Conservation (phyloP, 1,140 invertebrate genomes). For the Drosophila bipectinata region DNA sequence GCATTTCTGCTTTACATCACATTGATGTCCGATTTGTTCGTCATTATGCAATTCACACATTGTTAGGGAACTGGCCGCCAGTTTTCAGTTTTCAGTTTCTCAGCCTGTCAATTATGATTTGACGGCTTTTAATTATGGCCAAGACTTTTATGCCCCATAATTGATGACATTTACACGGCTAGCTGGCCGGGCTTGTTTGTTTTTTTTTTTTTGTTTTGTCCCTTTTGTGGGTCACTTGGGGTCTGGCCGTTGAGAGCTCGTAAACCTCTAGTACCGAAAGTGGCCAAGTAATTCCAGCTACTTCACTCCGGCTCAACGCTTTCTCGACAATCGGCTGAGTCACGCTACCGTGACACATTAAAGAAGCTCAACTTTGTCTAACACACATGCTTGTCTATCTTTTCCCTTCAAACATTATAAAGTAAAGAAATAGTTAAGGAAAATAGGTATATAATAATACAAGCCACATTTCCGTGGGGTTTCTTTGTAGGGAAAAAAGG, state of each 20-base stretch:
- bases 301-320: conserved; percentile 33
- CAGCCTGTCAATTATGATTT: conserved; percentile 69
- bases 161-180: conserved; percentile 68
- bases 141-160: conserved; percentile 56
- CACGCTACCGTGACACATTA: conserved; percentile 53
- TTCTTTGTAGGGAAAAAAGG: too few species aligned
- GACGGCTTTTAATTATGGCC: conserved; percentile 75
- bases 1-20: conserved; percentile 29
- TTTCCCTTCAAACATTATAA: too few species aligned
- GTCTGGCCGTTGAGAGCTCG: neutral
- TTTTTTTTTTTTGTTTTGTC: conserved; percentile 18
- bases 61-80: conserved; percentile 42
- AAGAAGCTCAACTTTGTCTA: conserved; percentile 28
- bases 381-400: neutral
- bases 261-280: conserved; percentile 4
- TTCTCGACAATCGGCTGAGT: conserved; percentile 43
- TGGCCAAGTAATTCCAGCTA: conserved; percentile 30
- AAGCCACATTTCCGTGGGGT: too few species aligned
- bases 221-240: conserved; percentile 42
- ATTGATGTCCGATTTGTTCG: conserved; percentile 31
- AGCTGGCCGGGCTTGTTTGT: conserved; percentile 15
- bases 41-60: conserved; percentile 78
- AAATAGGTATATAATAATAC: neutral
- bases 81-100: conserved; percentile 1
- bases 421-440: neutral